phyloP scores from a whole-genome alignment of 2,888 invertebrate species.

The Mantis religiosa region DNA sequence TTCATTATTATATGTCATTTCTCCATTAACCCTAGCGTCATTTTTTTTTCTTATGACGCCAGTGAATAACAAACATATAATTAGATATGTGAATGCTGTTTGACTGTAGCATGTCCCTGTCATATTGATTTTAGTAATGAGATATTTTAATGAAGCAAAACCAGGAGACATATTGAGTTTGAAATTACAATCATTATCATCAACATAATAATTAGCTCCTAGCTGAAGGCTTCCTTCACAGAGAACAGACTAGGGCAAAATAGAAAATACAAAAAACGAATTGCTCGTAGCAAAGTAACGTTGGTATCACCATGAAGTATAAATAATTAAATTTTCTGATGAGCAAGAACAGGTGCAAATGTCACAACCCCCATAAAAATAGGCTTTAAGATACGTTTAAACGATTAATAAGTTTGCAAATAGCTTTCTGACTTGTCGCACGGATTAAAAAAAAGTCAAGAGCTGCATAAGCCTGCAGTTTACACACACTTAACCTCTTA shows the following conservation, averaged over 20 bases:
- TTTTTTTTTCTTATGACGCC: not conserved
- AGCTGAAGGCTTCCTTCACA: not conserved
- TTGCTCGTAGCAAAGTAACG: not conserved
- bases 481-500: too few species aligned
- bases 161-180: not conserved
- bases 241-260: not conserved
- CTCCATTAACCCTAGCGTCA: not conserved
- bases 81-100: not conserved
- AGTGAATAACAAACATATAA: not conserved
- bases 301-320: not conserved
- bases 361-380: too few species aligned
- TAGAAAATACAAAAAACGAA: not conserved
- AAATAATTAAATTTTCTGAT: not conserved
- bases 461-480: accelerated
- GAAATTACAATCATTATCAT: not conserved
- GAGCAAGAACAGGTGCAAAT: too few species aligned
- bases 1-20: not conserved
- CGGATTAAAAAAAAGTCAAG: too few species aligned
- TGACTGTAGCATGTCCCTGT: not conserved
- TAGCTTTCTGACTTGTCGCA: too few species aligned
- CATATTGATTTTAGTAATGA: not conserved
- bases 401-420: too few species aligned
- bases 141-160: not conserved
- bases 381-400: too few species aligned
- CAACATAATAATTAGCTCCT: not conserved